Conservation (phyloP, 2,113 vertebrate species). For the Aptenodytes patagonicus region DNA sequence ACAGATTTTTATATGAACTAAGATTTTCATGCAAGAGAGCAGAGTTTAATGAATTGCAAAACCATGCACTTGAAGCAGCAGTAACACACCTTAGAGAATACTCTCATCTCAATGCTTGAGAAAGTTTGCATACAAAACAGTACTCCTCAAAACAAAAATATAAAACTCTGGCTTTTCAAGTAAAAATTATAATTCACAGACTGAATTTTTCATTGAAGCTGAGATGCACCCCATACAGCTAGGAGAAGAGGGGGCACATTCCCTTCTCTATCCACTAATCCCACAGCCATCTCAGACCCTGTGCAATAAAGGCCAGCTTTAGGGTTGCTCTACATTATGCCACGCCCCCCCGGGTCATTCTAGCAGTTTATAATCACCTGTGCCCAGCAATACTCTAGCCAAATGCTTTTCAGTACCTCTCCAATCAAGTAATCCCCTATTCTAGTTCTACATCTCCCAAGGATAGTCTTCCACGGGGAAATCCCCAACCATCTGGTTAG, state of each 20-base stretch:
- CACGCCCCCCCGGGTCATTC: neutral
- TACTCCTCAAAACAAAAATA: neutral
- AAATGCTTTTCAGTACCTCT: neutral
- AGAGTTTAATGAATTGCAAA: conserved; percentile 28
- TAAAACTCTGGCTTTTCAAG: neutral
- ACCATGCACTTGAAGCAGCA: neutral
- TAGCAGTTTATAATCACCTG: neutral
- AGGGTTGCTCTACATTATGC: neutral
- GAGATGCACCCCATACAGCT: accelerated
- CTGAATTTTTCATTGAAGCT: neutral
- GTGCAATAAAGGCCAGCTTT: neutral
- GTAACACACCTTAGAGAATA: neutral
- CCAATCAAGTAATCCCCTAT: neutral
- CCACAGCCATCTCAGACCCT: neutral
- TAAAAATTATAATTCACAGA: neutral
- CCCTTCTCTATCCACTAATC: neutral
- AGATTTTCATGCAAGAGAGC: neutral
- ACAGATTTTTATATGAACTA: neutral
- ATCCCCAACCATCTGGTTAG: neutral
- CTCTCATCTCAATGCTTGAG: neutral
- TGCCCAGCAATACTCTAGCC: neutral
- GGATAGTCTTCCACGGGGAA: neutral
- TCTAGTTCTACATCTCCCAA: neutral
- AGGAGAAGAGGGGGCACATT: neutral
- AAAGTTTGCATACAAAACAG: conserved; percentile 1